Evolutionary conservation across 2,797 vertebrate genomes (phyloP).

Genomic region (Staurois parvus): DNA sequence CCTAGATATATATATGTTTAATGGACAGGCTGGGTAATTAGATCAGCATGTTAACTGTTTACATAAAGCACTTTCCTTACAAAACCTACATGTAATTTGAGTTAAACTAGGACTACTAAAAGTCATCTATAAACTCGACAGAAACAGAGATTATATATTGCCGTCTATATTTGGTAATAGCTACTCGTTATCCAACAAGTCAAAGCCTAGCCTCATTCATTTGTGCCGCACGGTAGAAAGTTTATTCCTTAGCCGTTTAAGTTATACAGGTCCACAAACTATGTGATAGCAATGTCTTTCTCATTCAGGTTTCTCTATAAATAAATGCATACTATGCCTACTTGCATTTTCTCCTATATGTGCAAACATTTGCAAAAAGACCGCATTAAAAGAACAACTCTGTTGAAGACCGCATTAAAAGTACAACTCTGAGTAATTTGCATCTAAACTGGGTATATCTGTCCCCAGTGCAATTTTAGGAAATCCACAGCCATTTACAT

Average conservation of each 20-base stretch:
- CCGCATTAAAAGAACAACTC: constrained; percentile 5
- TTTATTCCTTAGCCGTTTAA: constrained; percentile 75
- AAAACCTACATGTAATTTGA: constrained; percentile 48
- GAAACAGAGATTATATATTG: constrained; percentile 68
- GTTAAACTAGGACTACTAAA: constrained; percentile 67
- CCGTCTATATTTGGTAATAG: constrained; percentile 74
- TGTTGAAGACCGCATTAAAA: constrained; percentile 3
- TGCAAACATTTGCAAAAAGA: constrained; percentile 28
- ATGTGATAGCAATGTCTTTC: constrained; percentile 65
- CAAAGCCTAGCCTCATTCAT: constrained; percentile 71
- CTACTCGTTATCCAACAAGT: constrained; percentile 73
- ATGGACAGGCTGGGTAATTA: too few relatives aligned
- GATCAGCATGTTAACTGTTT: too few relatives aligned
- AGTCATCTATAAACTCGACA: constrained; percentile 68
- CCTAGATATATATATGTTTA: too few relatives aligned
- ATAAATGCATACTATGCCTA: constrained; percentile 30
- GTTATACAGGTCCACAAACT: constrained; percentile 68
- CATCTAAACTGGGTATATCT: neutral
- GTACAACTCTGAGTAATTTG: neutral
- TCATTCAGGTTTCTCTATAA: constrained; percentile 47
- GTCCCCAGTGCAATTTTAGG: neutral
- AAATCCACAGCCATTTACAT: neutral
- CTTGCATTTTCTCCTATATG: constrained; percentile 17
- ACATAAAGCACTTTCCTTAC: neutral
- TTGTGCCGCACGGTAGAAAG: constrained; percentile 71